Evolutionary conservation across 2,113 vertebrate genomes (phyloP).

Genomic region (Lepus europaeus): DNA sequence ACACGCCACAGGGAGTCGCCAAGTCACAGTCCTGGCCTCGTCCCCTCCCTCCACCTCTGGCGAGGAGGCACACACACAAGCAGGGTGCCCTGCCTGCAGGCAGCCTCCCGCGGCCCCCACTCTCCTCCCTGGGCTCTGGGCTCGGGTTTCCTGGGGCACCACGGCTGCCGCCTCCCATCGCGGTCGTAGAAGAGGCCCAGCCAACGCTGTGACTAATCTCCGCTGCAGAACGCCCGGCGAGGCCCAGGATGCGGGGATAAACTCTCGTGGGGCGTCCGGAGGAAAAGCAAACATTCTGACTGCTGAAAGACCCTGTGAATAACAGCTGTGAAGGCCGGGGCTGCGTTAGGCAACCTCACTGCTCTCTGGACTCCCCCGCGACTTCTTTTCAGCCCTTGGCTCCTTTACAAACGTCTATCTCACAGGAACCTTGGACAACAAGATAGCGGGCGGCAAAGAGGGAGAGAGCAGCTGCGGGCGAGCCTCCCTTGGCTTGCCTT

Average conservation of each 20-base stretch:
- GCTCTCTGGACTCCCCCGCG: not conserved
- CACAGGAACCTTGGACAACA: not conserved
- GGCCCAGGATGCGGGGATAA: slow-evolving; percentile 43
- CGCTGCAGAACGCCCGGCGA: slow-evolving; percentile 11
- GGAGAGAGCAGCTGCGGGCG: rapidly evolving
- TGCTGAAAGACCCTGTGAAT: slow-evolving; percentile 43
- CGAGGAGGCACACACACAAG: not conserved
- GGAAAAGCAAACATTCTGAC: slow-evolving; percentile 75
- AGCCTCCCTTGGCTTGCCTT: too few species aligned
- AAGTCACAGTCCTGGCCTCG: not conserved
- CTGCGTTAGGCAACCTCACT: slow-evolving; percentile 27
- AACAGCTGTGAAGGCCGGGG: slow-evolving; percentile 42
- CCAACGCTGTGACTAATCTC: slow-evolving; percentile 1
- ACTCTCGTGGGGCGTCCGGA: slow-evolving; percentile 39
- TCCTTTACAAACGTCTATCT: not conserved
- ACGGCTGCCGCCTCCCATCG: not conserved
- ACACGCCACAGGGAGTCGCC: not conserved
- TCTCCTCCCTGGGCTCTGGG: not conserved
- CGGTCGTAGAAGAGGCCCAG: not conserved
- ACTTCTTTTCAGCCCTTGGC: too few species aligned
- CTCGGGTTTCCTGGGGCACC: not conserved
- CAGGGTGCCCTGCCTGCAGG: not conserved
- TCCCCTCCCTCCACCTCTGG: not conserved
- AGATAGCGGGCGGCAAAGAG: not conserved
- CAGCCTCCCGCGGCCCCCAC: too few species aligned